A percentile compares a stretch with the other conserved stretches of the same genome.
Evolutionary conservation across 1,140 invertebrate species (phyloP).

Genomic region (Lethocerus indicus): DNA sequence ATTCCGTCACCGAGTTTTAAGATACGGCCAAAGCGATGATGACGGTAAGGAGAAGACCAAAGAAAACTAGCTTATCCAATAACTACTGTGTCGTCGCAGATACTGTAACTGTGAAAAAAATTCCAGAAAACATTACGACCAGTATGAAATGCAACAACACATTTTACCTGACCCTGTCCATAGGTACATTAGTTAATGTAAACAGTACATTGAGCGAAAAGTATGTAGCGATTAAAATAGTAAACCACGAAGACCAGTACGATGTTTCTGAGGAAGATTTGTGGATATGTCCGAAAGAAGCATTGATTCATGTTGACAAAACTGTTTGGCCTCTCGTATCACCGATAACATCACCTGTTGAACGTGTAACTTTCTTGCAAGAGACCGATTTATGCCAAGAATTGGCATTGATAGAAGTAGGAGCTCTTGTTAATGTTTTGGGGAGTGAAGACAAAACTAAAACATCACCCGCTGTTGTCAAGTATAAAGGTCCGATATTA

Average conservation of each 20-base stretch:
- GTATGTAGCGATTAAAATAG: slow-evolving; percentile 14
- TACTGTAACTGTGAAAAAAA: not conserved
- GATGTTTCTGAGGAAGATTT: slow-evolving; percentile 14
- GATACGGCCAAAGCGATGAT: no score
- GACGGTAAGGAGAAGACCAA: slow-evolving; percentile 3
- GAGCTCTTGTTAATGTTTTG: slow-evolving; percentile 11
- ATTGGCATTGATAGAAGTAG: slow-evolving; percentile 12
- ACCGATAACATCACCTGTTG: slow-evolving; percentile 13
- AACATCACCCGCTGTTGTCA: slow-evolving; percentile 14
- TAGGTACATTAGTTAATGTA: slow-evolving; percentile 17
- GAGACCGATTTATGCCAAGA: slow-evolving; percentile 12
- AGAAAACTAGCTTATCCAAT: slow-evolving; percentile 1
- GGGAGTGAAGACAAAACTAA: slow-evolving; percentile 4
- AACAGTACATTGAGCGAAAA: slow-evolving; percentile 8
- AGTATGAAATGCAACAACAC: no score
- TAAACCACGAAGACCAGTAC: slow-evolving; percentile 10
- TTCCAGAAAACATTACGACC: not conserved
- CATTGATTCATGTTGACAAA: slow-evolving; percentile 15
- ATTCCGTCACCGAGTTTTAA: no score
- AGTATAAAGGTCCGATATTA: slow-evolving; percentile 17
- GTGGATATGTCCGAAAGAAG: slow-evolving; percentile 13
- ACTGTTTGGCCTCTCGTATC: slow-evolving; percentile 14
- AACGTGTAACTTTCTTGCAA: slow-evolving; percentile 14
- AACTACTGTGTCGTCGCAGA: not conserved
- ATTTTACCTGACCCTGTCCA: slow-evolving; percentile 1